phyloP scores from a whole-genome alignment of 2,888 invertebrate species.

The Hermodice carunculata region DNA sequence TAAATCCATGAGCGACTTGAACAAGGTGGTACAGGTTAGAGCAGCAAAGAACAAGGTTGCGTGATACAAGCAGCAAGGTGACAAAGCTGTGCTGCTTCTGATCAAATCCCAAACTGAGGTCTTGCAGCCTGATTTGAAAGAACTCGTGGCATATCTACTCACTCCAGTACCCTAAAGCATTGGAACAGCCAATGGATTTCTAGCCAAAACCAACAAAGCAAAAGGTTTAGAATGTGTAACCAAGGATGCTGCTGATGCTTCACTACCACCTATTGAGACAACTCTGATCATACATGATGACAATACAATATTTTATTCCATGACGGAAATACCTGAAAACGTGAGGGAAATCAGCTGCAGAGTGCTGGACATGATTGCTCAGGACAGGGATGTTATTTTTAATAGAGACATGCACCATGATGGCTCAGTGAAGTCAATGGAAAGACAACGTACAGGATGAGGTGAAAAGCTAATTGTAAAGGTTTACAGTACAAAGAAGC shows the following conservation, averaged over 20 bases:
- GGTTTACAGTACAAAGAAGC: constrained; percentile 10
- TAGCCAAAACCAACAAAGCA: no score
- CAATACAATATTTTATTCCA: no score
- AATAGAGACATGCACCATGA: no score
- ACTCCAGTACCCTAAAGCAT: constrained; percentile 33
- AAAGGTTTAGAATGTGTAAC: no score
- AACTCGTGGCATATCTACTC: constrained; percentile 31
- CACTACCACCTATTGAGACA: no score
- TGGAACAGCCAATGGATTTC: constrained; percentile 23
- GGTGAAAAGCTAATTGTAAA: constrained; percentile 12
- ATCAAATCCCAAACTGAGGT: constrained; percentile 6
- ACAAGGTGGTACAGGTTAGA: constrained; percentile 1
- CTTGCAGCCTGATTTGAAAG: constrained; percentile 9
- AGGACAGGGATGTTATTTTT: no score
- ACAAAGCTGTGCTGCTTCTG: constrained; percentile 4
- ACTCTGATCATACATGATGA: no score
- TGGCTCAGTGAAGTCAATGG: no score
- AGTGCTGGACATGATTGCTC: no score
- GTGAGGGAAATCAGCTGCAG: no score
- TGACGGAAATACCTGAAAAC: no score
- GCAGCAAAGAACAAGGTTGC: constrained; percentile 1
- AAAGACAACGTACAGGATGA: neutral
- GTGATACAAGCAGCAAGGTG: constrained; percentile 14
- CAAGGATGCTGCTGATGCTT: no score
- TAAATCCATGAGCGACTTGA: constrained; percentile 8